A percentile compares a stretch with the other conserved stretches of the same genome.
Conservation (phyloP, 2,888 invertebrate species). For the Bugula neritina region DNA sequence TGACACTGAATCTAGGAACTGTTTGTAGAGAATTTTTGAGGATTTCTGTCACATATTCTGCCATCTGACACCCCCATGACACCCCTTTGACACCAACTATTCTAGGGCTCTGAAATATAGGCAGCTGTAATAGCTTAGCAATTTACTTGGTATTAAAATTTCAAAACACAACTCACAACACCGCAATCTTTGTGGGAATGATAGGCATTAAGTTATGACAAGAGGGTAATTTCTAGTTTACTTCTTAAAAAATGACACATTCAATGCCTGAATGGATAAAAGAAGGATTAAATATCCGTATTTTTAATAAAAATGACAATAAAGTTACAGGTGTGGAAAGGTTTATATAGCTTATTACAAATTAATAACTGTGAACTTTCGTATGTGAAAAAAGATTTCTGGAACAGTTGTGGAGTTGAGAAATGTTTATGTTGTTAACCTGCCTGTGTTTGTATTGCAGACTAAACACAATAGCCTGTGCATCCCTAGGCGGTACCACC, state of each 20-base stretch:
- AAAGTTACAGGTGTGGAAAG: too few relatives aligned
- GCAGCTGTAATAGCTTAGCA: not conserved
- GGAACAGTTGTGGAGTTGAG: too few relatives aligned
- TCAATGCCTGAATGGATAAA: too few relatives aligned
- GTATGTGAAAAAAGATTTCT: too few relatives aligned
- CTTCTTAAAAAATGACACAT: not conserved
- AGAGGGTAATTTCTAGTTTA: not conserved
- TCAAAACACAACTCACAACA: too few relatives aligned
- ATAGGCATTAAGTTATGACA: not conserved
- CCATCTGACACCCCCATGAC: not conserved
- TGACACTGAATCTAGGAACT: not conserved
- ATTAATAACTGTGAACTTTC: too few relatives aligned
- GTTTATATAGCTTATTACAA: too few relatives aligned
- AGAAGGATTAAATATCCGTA: too few relatives aligned
- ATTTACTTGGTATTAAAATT: not conserved
- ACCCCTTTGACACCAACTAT: too few relatives aligned
- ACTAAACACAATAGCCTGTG: not conserved
- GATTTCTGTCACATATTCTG: not conserved
- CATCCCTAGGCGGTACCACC: not conserved
- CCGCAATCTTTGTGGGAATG: not conserved
- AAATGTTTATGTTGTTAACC: too few relatives aligned
- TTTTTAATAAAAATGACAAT: too few relatives aligned
- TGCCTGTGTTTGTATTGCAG: not conserved
- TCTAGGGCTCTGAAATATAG: too few relatives aligned
- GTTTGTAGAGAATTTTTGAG: not conserved